Percentiles rank a stretch among this genome's conserved stretches.
These are phyloP conservation scores for Pygoscelis antarcticus DNA, from an alignment of 2,113 vertebrate species.

Conservation along the genomic window DNA sequence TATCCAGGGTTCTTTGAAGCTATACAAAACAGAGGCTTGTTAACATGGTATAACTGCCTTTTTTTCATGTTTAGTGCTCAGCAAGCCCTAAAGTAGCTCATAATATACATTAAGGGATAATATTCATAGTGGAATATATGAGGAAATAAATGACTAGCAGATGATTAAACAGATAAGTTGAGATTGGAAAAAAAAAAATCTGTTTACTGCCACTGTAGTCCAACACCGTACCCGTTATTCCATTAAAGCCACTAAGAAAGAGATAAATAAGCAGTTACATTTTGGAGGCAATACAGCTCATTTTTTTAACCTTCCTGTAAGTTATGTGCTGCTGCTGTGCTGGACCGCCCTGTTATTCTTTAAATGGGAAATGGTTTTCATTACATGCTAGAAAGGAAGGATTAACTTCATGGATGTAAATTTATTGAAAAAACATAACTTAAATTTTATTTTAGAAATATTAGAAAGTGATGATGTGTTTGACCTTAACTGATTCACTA, in stretches of 20 bases:
- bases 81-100: background rate
- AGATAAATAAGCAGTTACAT: background rate
- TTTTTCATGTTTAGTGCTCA: background rate
- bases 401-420: background rate
- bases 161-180: background rate
- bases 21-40: background rate
- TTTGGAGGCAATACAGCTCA: background rate
- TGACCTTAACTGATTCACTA: background rate
- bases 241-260: background rate
- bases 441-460: background rate
- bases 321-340: background rate
- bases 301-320: background rate
- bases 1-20: background rate
- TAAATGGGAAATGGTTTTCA: background rate
- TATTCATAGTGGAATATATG: background rate
- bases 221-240: background rate
- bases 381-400: background rate
- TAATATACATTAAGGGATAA: constrained; percentile 29
- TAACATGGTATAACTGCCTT: background rate
- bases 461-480: background rate
- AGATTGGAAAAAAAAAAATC: background rate
- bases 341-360: background rate
- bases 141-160: constrained; percentile 24
- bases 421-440: background rate
- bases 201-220: background rate